Percentiles rank a stretch among this genome's conserved stretches.
Evolutionary conservation across 2,113 vertebrate species (phyloP).

Genomic region (Scytalopus superciliaris): DNA sequence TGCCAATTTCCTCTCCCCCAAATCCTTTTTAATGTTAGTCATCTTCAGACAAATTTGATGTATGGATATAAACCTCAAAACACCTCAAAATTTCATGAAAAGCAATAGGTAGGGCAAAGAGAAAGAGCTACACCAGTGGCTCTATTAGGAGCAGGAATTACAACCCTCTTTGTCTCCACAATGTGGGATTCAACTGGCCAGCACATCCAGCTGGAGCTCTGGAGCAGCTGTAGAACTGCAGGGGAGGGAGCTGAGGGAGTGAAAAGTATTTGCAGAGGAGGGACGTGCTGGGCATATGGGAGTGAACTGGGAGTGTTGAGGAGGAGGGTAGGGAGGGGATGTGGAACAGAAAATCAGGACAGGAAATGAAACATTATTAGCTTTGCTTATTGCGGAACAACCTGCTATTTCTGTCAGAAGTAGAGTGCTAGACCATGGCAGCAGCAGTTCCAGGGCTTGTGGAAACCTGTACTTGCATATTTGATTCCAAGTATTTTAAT

Average conservation of each 20-base stretch:
- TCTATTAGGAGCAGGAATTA: not conserved
- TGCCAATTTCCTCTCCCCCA: not conserved
- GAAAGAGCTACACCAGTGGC: not conserved
- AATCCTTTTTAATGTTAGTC: not conserved
- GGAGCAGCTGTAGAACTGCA: not conserved
- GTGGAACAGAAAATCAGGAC: not conserved
- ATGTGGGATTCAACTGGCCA: not conserved
- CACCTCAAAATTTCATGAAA: not conserved
- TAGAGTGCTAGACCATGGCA: not conserved
- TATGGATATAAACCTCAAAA: not conserved
- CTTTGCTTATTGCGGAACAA: not conserved
- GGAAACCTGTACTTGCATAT: not conserved
- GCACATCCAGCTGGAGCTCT: not conserved
- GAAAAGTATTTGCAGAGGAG: not conserved
- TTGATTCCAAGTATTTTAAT: not conserved
- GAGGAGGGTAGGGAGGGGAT: not conserved
- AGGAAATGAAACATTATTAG: not conserved
- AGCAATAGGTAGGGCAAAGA: not conserved
- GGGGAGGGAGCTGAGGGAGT: not conserved
- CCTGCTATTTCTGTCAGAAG: not conserved
- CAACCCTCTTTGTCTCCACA: too few relatives aligned
- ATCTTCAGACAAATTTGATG: conserved; percentile 2
- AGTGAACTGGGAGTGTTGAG: not conserved
- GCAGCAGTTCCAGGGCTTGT: not conserved
- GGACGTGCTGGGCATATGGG: not conserved